phyloP scores from a whole-genome alignment of 2,888 invertebrate species.

The Ypsolopha scabrella region DNA sequence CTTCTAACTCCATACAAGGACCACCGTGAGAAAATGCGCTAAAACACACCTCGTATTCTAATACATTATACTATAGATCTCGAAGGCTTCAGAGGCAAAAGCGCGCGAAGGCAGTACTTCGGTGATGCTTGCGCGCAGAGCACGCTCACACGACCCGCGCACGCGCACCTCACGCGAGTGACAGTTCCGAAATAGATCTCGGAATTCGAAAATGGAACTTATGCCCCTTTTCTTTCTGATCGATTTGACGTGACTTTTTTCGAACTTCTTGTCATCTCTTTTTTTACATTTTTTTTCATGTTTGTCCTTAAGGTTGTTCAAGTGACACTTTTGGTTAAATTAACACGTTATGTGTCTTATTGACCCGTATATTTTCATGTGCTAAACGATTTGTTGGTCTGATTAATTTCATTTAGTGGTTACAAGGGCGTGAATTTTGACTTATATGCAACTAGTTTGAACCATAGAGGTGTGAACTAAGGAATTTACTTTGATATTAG shows the following conservation, averaged over 20 bases:
- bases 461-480: constrained; percentile 46
- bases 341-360: background rate
- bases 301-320: background rate
- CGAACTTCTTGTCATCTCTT: background rate
- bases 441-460: constrained; percentile 42
- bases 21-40: constrained; percentile 55
- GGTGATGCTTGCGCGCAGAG: constrained; percentile 61
- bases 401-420: constrained; percentile 47
- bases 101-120: constrained; percentile 68
- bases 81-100: constrained; percentile 61
- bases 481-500: constrained; percentile 16
- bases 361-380: constrained; percentile 17
- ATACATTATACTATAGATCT: constrained; percentile 38
- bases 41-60: constrained; percentile 41
- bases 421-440: constrained; percentile 59
- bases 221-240: constrained; percentile 23
- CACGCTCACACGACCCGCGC: constrained; percentile 56
- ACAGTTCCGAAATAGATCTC: background rate
- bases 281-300: constrained; percentile 1
- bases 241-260: constrained; percentile 25
- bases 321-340: constrained; percentile 4
- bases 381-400: constrained; percentile 57
- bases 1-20: background rate
- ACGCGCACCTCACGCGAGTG: constrained; percentile 28
- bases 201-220: constrained; percentile 36